Evolutionary conservation across 2,888 invertebrate species (phyloP), one percentile per base, ranked within the genome.

Genomic region (Aphidoletes aphidimyza): DNA sequence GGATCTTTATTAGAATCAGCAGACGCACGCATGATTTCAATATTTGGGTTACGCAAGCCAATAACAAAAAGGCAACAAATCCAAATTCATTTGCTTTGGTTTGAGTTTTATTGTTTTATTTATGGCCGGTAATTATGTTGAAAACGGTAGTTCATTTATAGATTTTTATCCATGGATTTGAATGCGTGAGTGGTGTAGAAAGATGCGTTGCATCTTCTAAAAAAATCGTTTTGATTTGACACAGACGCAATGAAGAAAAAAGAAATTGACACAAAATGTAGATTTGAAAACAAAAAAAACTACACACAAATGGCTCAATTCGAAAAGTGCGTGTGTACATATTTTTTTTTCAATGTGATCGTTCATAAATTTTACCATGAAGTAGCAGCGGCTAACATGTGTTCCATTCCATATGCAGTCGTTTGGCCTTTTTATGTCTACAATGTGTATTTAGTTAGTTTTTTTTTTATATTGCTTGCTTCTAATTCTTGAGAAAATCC

Each of bases 141-240:
- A 34, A 69, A 36, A 34, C 69, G 36, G 69, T 69, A 69, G 69
- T 69, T 69, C 69, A 69, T 69, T 69, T 69, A 69, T 69, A 69
- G 69, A 69, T 69, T 69, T 69, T 17, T 69, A 69, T 17, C 34
- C n/a, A 14, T 69, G 17, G 34, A 34, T 9, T 69, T 36, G 54
- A 22, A 54, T 54, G 22, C n/a, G n/a, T n/a, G n/a, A n/a, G n/a
- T n/a, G n/a, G n/a, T n/a, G n/a, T n/a, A n/a, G n/a, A 22, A 3
- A 54, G 54, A 3, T 6, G 17, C 22, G 54, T 6, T 3, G 3
- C 54, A 54, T 22, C n/a, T n/a, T n/a, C n/a, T n/a, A n/a, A n/a
- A n/a, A n/a, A n/a, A n/a, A n/a, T n/a, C n/a, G n/a, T n/a, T n/a
- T n/a, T n/a, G n/a, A n/a, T n/a, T n/a, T 47, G 47, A 17, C n/a